Base-by-base conservation (phyloP, 2,888 invertebrate genomes). In the Caenorhabditis doughertyi region DNA sequence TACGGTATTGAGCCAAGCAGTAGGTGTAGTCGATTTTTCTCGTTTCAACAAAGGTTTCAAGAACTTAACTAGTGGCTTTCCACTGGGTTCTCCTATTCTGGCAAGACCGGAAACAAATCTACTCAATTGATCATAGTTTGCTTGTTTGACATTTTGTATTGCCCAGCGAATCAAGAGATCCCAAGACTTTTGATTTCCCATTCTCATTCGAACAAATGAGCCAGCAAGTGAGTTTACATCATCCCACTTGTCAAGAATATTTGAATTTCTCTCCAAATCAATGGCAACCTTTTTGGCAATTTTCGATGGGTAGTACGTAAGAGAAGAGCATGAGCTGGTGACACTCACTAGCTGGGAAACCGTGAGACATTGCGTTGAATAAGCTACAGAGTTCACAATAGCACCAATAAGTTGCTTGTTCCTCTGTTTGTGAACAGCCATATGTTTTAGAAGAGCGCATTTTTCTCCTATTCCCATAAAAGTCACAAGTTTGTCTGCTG, bases 121-220 rank as follows among this genome's bases (percentile, higher is more conserved):
- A 18, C 68, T 67, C 47, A 79, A 39, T 25, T 79, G 67, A 11
- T 21, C 47, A 1, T 32, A 11, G 0, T 21, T 29, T 1, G 74
- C 74, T n/a, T 74, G 23, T n/a, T 76, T 72, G 1, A 29, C 25
- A 64, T 80, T 76, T n/a, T 80, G 68, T 9, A 32, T 56, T 8
- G 73, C 76, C 80, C 80, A 84, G 21, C 60, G 51, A 0, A 70
- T 29, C n/a, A 84, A 47, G 2, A 68, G 16, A 13, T 67, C 49
- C 80, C 80, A 84, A 4, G 67, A 27, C 35, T 71, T 70, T 32
- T 74, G 51, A 51, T 80, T 56, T 23, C 76, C 83, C 39, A 76
- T 58, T 65, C 79, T 62, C 74, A 74, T 65, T 27, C 79, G 44
- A 21, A 67, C 42, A 11, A 77, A 72, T 0, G 76, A 60, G 32